Percentiles rank a stretch among this genome's conserved stretches.
Evolutionary conservation across 2,113 vertebrate genomes (phyloP).

Genomic region (Ramphastos sulfuratus): DNA sequence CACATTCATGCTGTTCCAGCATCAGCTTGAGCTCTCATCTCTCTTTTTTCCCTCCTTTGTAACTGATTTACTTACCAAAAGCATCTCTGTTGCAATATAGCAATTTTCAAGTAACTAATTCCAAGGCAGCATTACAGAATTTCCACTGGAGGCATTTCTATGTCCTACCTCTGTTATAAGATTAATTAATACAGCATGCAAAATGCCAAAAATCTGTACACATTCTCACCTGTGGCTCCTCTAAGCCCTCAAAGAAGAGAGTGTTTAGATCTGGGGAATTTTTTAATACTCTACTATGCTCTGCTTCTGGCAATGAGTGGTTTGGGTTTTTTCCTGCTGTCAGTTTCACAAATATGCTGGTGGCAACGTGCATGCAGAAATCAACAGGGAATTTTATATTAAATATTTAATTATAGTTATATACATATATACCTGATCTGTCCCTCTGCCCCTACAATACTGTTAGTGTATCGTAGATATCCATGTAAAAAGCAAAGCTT

Average conservation of each 20-base stretch:
- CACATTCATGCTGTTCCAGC: constrained; percentile 26
- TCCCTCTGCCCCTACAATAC: background rate
- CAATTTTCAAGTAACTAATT: background rate
- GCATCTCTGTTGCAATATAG: background rate
- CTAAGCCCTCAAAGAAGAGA: background rate
- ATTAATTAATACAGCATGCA: background rate
- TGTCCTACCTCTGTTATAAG: background rate
- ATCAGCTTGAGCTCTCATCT: constrained; percentile 47
- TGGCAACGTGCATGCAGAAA: background rate
- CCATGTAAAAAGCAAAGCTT: background rate
- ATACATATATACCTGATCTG: background rate
- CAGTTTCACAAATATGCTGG: background rate
- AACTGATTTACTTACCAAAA: constrained; percentile 20
- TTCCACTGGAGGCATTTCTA: background rate
- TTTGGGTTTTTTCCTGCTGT: too few species aligned
- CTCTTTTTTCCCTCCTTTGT: background rate
- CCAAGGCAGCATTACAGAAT: background rate
- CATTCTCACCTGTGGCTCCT: background rate
- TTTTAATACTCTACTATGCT: background rate
- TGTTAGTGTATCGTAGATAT: background rate
- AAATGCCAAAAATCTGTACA: background rate
- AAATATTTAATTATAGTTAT: background rate
- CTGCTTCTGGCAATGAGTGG: background rate
- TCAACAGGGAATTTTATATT: background rate
- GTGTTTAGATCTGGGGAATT: background rate